Conservation (phyloP, 2,888 invertebrate genomes). For the Chymomyza fuscimana region DNA sequence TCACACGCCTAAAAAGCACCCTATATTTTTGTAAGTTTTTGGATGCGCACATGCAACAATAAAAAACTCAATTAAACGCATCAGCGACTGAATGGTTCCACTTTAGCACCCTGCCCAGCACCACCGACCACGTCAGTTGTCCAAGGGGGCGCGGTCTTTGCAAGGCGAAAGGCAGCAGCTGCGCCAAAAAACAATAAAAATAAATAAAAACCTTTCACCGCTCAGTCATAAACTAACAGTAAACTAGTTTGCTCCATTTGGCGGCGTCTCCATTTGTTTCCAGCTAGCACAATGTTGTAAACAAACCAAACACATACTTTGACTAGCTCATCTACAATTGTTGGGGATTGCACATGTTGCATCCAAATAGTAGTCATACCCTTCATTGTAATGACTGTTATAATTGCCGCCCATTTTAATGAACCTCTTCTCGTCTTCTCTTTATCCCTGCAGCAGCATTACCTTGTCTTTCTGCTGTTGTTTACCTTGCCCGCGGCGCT, state of each 20-base stretch:
- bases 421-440: background rate
- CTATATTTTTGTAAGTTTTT: background rate
- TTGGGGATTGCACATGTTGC: background rate
- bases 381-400: no score
- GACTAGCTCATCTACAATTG: background rate
- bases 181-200: slow-evolving; percentile 47
- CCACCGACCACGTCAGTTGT: slow-evolving; percentile 3
- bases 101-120: background rate
- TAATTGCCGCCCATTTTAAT: background rate
- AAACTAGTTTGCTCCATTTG: slow-evolving; percentile 11
- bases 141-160: background rate
- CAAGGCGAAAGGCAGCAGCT: slow-evolving; percentile 5
- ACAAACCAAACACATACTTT: background rate
- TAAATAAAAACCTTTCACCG: slow-evolving; percentile 53
- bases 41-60: background rate
- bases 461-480: slow-evolving; percentile 36
- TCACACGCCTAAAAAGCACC: no score
- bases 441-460: slow-evolving; percentile 25
- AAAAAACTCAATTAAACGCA: slow-evolving; percentile 62
- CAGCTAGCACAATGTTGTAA: background rate
- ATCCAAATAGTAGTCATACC: background rate
- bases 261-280: slow-evolving; percentile 14
- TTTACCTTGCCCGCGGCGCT: slow-evolving; percentile 17
- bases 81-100: slow-evolving; percentile 29
- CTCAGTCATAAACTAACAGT: background rate